A percentile compares a stretch with the other conserved stretches of the same genome.
Conservation (phyloP, 2,888 invertebrate genomes). For the Protophormia terraenovae region DNA sequence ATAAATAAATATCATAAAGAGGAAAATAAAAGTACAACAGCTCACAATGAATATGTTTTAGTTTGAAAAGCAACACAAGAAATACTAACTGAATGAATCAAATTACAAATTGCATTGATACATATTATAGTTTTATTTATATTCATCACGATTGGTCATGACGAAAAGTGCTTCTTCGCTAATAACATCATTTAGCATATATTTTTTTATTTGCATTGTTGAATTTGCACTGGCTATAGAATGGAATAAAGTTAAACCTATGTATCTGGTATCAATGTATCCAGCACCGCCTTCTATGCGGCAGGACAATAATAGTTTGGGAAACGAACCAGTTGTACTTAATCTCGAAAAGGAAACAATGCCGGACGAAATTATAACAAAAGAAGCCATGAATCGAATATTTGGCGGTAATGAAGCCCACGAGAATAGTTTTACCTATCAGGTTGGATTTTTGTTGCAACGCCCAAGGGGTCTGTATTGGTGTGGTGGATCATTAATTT, state of each 20-base stretch:
- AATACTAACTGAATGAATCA: conserved; percentile 29
- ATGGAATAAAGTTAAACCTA: conserved; percentile 79
- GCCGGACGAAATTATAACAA: conserved; percentile 74
- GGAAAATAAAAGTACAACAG: conserved; percentile 70
- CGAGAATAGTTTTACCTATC: conserved; percentile 78
- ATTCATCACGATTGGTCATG: conserved; percentile 57
- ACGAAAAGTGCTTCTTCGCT: conserved; percentile 53
- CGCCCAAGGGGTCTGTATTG: conserved; percentile 78
- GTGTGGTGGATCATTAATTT: conserved; percentile 80
- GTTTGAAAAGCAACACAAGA: conserved; percentile 13
- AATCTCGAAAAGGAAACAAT: conserved; percentile 77
- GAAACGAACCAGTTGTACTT: conserved; percentile 74
- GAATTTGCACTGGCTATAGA: conserved; percentile 71
- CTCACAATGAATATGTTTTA: conserved; percentile 40
- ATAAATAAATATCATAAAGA: conserved; percentile 22
- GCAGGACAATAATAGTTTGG: conserved; percentile 56
- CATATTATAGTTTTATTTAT: conserved; percentile 23
- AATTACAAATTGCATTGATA: conserved; percentile 11
- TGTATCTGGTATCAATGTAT: conserved; percentile 79
- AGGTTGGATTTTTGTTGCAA: conserved; percentile 78
- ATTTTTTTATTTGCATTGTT: conserved; percentile 43
- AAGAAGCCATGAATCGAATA: conserved; percentile 80
- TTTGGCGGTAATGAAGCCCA: conserved; percentile 78
- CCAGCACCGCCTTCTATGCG: conserved; percentile 71
- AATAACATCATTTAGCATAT: conserved; percentile 43